Evolutionary conservation across 2,888 invertebrate species (phyloP), one percentile per base, ranked within the genome.

Genomic region (Drosophila pullipes): DNA sequence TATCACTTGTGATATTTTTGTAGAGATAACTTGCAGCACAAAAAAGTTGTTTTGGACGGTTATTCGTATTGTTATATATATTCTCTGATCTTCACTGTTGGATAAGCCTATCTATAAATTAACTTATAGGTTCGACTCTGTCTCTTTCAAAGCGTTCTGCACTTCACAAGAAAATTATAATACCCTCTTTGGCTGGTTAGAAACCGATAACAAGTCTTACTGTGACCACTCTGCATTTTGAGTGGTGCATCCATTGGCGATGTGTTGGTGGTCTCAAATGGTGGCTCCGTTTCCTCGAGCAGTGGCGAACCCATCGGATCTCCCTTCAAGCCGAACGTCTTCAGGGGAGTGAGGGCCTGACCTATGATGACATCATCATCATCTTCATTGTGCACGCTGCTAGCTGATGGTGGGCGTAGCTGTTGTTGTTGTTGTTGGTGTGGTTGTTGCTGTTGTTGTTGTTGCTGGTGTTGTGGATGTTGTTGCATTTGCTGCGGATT

Each of bases 341-440:
- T 93, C 10, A 91, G 72, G 25, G 94, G 93, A 6, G 93, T 93
- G 18, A 92, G 85, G 6, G 93, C 92, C 69, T 91, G 92, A 16
- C 93, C 94, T 85, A 93, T 92, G 64, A 93, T 82, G 35, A 93
- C 93, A 76, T 93, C 93, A 80, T 93, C 93, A 41, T 93, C 93
- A 69, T 93, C 93, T 44, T 93, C 93, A 62, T 92, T 88, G 47
- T 82, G 80, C 44, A 77, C 78, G 50, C 83, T 68, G 59, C 78
- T 72, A 35, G 92, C 72, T 66, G 92, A 82, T 55, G 85, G 83
- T 81, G 79, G 86, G 74, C 71, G 89, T 67, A 76, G 77, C 74
- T 74, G 86, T 68, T 81, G 91, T 25, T 69, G 91, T 25, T 69
- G 83, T n/a, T 65, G 83, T 6, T 64, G 83, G 5, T 69, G 83